Base-by-base conservation (phyloP, 2,113 vertebrate genomes). In the Atractosteus spatula region DNA sequence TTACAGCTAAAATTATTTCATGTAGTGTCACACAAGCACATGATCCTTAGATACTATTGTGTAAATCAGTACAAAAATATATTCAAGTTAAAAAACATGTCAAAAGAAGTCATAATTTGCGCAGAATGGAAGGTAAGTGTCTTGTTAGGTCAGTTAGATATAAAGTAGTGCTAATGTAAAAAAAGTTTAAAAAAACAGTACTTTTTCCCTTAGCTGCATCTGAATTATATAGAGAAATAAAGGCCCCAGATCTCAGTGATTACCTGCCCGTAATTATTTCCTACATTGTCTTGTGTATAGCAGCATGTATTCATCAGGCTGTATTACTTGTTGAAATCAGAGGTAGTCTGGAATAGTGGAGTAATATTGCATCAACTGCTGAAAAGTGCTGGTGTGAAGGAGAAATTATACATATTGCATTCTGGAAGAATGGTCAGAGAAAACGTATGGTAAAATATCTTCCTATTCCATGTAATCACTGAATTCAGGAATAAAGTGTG, bases 321-420 rank as follows among this genome's bases (percentile, higher is more conserved):
- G 91, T 88, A 89, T 90, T 86, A 86, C 87, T 89, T 90, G 82
- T 78, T 85, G 88, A 89, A 92, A 92, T 96, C 93, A 92, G 96
- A 97, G 96, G 96, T 98, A 96, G 95, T 93, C 92, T 87, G 93
- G 92, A 92, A 89, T 90, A 89, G 89, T 93, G 92, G 92, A 87
- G 84, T 82, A 86, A 87, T 92, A 93, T 92, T 94, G 92, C 93
- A 94, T 93, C 86, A 93, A 89, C 89, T 91, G 89, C 81, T 85
- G 87, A 44, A 93, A 94, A 92, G 92, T 92, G 87, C 89, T 87
- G 89, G 83, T 81, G 79, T 82, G 78, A 84, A 84, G 92, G 89
- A 86, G 80, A 81, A 89, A 88, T 75, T 70, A 89, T 82, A 74
- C 69, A 42, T 65, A 44, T 64, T 71, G 74, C 64, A 62, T 76